A percentile compares a stretch with the other conserved stretches of the same genome.
These are phyloP conservation scores for Podotricha telesiphe DNA, from an alignment of 2,888 invertebrate genomes.

Conservation along the genomic window DNA sequence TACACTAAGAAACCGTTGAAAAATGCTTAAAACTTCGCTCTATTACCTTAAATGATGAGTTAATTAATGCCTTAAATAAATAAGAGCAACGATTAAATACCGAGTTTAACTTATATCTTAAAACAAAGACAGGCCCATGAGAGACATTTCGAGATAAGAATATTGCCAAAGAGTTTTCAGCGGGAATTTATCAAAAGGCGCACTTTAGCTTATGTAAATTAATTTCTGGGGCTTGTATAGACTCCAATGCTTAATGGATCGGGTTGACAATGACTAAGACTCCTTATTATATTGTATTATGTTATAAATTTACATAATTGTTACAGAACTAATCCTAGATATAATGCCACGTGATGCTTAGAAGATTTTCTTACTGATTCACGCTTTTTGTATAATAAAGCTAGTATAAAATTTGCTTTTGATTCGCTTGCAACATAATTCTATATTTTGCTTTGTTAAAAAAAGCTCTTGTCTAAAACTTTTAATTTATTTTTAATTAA, in stretches of 20 bases:
- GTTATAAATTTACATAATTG: constrained; percentile 57
- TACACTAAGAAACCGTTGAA: not conserved
- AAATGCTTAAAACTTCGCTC: constrained; percentile 12
- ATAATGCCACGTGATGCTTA: constrained; percentile 39
- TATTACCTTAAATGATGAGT: constrained; percentile 41
- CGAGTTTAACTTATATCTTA: constrained; percentile 58
- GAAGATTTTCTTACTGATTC: not conserved
- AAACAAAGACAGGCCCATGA: constrained; percentile 62
- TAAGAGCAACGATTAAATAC: constrained; percentile 58
- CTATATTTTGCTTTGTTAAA: not conserved
- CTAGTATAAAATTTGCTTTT: not conserved
- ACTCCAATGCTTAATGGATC: constrained; percentile 57
- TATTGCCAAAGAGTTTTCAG: constrained; percentile 52
- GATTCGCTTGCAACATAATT: not conserved
- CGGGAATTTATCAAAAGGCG: constrained; percentile 67
- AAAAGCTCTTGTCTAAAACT: too few relatives aligned
- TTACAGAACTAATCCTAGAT: constrained; percentile 42
- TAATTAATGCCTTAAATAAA: constrained; percentile 49
- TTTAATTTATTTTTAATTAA: too few relatives aligned
- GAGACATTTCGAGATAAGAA: constrained; percentile 59
- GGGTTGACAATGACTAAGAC: constrained; percentile 52
- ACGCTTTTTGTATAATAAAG: not conserved
- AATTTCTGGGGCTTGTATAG: constrained; percentile 70
- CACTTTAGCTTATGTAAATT: constrained; percentile 75
- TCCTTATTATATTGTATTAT: constrained; percentile 56